Evolutionary conservation across 2,113 vertebrate genomes (phyloP).

Genomic region (Prunella fulvescens): DNA sequence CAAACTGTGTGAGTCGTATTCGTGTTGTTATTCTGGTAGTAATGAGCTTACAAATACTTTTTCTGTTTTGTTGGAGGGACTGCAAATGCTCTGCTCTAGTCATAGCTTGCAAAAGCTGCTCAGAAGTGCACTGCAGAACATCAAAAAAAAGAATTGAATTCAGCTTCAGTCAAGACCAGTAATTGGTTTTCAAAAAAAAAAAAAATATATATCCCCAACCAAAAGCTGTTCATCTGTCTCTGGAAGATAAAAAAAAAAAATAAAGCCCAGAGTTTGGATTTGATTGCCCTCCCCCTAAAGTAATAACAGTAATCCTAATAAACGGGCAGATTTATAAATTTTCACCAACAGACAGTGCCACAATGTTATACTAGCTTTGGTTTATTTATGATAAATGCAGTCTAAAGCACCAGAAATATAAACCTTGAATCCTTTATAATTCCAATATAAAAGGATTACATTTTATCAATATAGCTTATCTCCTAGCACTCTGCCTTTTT

Average conservation of each 20-base stretch:
- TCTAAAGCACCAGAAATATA: conserved; percentile 8
- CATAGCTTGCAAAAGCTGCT: conserved; percentile 40
- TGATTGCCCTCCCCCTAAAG: conserved; percentile 23
- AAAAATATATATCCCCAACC: conserved; percentile 53
- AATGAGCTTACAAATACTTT: conserved; percentile 20
- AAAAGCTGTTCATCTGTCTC: conserved; percentile 55
- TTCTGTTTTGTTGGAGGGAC: conserved; percentile 23
- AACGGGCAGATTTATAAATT: conserved; percentile 22
- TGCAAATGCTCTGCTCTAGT: not conserved
- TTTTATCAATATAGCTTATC: conserved; percentile 38
- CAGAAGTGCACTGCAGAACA: conserved; percentile 47
- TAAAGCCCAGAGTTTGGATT: conserved; percentile 56
- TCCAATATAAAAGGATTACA: conserved; percentile 46
- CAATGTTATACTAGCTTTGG: not conserved
- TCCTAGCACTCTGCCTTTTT: not conserved
- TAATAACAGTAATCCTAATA: conserved; percentile 50
- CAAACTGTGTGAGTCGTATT: not conserved
- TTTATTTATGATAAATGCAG: conserved; percentile 45
- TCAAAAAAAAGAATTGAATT: conserved; percentile 72
- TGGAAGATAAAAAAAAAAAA: conserved; percentile 20
- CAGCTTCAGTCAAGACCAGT: conserved; percentile 63
- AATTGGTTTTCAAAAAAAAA: conserved; percentile 66
- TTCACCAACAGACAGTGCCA: conserved; percentile 7
- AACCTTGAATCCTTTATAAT: conserved; percentile 47
- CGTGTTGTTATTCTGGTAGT: not conserved